Base-by-base conservation (phyloP, 2,888 invertebrate species). In the Parelbella ahira region DNA sequence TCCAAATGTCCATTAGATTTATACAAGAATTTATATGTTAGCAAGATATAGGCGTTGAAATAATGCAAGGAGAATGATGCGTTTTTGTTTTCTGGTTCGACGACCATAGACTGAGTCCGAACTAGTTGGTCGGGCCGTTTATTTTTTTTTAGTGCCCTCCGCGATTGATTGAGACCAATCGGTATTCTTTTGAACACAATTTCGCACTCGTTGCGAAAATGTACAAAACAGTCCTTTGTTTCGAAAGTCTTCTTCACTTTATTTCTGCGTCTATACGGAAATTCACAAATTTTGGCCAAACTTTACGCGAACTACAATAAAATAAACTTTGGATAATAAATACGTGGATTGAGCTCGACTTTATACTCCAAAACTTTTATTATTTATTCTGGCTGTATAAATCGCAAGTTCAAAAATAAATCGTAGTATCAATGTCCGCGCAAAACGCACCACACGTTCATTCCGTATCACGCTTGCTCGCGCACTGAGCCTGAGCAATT, bases 361-460 rank as follows among this genome's bases (percentile, higher is more conserved):
- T 64, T 74, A 80, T 81, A 83, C 82, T 76, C 80, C 84, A 82
- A 82, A 82, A 76, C 63, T 63, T 68, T 63, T 66, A 44, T 58
- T 34, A 27, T 42, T 42, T 63, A 70, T 77, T 76, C 80, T 84
- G 76, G 82, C 64, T 60, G 80, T 79, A 82, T 73, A 76, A 83
- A 80, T 82, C 83, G 84, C 67, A 78, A 76, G 66, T 65, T 62
- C 70, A 73, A 71, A 72, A 76, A 63, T 75, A 76, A 76, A n/a
- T 83, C 84, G 82, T 76, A 72, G 75, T 78, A 79, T 86, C 81
- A 86, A 81, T 73, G 82, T 82, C 83, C 88, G 83, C 88, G 83
- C 82, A 87, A 87, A 82, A 86, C 80, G 84, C 87, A 86, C 87
- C 87, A 79, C 88, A 82, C 88, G 86, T 83, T 79, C 83, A 83